Base-by-base conservation (phyloP, 2,888 invertebrate species). In the Gibbula magus region DNA sequence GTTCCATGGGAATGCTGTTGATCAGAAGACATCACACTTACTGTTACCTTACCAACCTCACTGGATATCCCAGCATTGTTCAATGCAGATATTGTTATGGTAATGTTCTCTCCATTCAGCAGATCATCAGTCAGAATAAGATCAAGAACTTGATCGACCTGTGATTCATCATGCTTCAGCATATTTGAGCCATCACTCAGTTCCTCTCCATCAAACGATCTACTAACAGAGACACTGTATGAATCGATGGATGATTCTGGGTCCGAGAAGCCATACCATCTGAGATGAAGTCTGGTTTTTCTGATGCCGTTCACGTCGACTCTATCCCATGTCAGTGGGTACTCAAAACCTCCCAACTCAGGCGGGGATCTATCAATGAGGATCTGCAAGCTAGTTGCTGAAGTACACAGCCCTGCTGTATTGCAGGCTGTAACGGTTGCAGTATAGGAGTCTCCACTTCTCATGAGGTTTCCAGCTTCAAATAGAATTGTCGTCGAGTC, bases 311-410 rank as follows among this genome's bases (percentile, higher is more conserved):
- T 75, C 1, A 29, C 32, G 22, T 74, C 74, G 22, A 35, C 39
- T 29, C 32, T 53, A 51, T 70, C 25, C 83, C 83, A 83, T 13
- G 77, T 61, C 79, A 83, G 78, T 20, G 82, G 81, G 54, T 81
- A 81, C 22, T 81, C 61, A 73, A 84, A 83, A n/a, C 83, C 83
- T 16, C 84, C 87, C 0, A 84, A 18, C 32, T 84, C 84, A 7
- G 88, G 88, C 0, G 88, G 86, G 5, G 86, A 82, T 13, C 85
- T 84, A 79, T 88, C 87, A 32, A 88, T 82, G 10, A 85, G 51
- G 0, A 87, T 22, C 25, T 80, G 77, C 25, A 81, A 22, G 53
- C 82, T 85, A 18, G 45, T 25, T 20, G 76, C 80, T 5, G 83
- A 77, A 8, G 81, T 74, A 79, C 88, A 88, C 2, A 85, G 79